These are phyloP conservation scores for Arvicola amphibius DNA, from an alignment of 2,797 vertebrate genomes.

Conservation along the genomic window DNA sequence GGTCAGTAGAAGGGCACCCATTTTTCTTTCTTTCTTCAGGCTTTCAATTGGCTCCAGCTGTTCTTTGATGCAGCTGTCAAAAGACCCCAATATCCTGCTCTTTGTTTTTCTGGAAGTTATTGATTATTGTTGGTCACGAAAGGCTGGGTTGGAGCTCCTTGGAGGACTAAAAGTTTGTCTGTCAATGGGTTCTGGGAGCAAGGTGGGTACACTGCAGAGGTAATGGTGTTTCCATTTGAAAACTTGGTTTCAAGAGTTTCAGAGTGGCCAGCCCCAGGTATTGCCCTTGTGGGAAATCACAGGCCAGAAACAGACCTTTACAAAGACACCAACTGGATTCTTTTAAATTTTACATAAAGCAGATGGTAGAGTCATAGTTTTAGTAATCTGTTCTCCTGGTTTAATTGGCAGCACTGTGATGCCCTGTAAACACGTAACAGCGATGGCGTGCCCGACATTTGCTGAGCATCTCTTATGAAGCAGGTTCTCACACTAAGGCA, in stretches of 20 bases:
- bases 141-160: conserved; percentile 7
- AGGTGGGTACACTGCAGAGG: neutral
- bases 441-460: neutral
- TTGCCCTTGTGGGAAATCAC: neutral
- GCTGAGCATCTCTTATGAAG: neutral
- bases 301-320: neutral
- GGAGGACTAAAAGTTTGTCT: neutral
- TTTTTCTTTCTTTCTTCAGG: conserved; percentile 80
- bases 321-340: neutral
- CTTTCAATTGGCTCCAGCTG: conserved; percentile 79
- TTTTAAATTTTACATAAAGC: neutral
- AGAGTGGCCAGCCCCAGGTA: neutral
- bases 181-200: neutral
- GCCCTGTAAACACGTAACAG: neutral
- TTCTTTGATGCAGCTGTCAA: conserved; percentile 71
- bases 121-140: conserved; percentile 59
- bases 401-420: neutral
- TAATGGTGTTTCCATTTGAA: conserved; percentile 33
- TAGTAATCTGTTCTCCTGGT: neutral
- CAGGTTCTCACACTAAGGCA: neutral
- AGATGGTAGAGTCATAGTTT: neutral
- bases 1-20: conserved; percentile 55
- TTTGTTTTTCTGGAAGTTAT: conserved; percentile 74
- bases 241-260: neutral
- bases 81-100: conserved; percentile 80